Percentiles rank a stretch among this genome's conserved stretches.
phyloP scores from a whole-genome alignment of 2,888 invertebrate species.

The Artemia sp. region DNA sequence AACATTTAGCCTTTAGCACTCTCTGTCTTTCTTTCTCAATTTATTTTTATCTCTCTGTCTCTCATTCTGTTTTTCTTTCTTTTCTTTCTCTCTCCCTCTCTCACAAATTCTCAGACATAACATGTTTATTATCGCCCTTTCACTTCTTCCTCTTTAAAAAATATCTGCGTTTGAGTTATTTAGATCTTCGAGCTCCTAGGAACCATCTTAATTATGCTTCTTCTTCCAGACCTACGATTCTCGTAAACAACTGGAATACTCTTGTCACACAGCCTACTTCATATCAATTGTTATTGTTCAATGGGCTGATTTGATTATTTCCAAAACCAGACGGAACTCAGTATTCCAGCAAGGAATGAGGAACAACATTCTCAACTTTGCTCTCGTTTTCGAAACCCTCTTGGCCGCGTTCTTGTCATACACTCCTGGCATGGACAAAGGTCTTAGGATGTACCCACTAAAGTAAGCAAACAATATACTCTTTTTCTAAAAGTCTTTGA shows the following conservation, averaged over 20 bases:
- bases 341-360: slow-evolving; percentile 37
- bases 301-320: slow-evolving; percentile 36
- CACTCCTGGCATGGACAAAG: slow-evolving; percentile 23
- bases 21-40: no score
- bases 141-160: no score
- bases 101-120: no score
- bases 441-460: slow-evolving; percentile 23
- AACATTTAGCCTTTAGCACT: no score
- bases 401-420: slow-evolving; percentile 21
- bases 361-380: slow-evolving; percentile 62
- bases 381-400: slow-evolving; percentile 21
- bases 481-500: background rate
- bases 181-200: background rate
- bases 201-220: slow-evolving; percentile 22
- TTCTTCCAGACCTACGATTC: slow-evolving; percentile 31
- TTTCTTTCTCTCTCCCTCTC: no score
- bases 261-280: slow-evolving; percentile 36
- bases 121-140: no score
- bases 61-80: no score
- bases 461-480: slow-evolving; percentile 20
- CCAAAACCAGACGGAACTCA: slow-evolving; percentile 35
- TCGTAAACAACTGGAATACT: slow-evolving; percentile 34
- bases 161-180: no score
- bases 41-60: no score
- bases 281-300: slow-evolving; percentile 35